Evolutionary conservation across 2,797 vertebrate species (phyloP), one percentile per base, ranked within the genome.

Genomic region (Enteromius viviparus): DNA sequence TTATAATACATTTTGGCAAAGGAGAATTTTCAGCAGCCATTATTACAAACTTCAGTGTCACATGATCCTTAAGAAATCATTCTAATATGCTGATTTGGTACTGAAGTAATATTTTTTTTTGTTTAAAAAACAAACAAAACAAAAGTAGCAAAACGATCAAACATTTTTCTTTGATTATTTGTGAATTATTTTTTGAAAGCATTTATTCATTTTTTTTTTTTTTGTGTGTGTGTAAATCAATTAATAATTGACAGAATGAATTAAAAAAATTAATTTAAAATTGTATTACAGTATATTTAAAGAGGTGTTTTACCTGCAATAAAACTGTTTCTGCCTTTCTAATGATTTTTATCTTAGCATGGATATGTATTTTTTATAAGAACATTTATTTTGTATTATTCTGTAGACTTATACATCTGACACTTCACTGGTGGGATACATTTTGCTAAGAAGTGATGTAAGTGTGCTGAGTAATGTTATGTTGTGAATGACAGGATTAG

Each of bases 401-500:
- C 49, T 34, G 19, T 34, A 34, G 10, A 19, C 55, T 15, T 75
- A 32, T 19, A n/a, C 19, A 55, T 37, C 29, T 37, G 49, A 37
- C 71, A 53, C 29, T 37, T 55, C 12, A 21, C 6, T n/a, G 19
- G 49, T 55, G 47, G 29, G 47, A 75, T 55, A 53, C 49, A 34
- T 55, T 37, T 55, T 8, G n/a, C 19, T 23, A 19, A 75, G 10
- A 49, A 75, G 11, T 55, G 29, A 75, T 29, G 29, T 37, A 53
- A 53, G 6, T 55, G 49, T 26, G n/a, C 12, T 26, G 55, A 60
- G 23, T 60, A 60, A 12, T 5, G 55, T 37, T 55, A 55, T 49
- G 47, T 72, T 34, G 6, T 75, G 72, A 75, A 75, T 55, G 32
- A 23, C 32, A 40, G 19, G 49, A 75, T 75, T 75, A 75, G 21